A percentile compares a stretch with the other conserved stretches of the same genome.
Conservation (phyloP, 2,113 vertebrate species). For the Pseudonaja textilis region DNA sequence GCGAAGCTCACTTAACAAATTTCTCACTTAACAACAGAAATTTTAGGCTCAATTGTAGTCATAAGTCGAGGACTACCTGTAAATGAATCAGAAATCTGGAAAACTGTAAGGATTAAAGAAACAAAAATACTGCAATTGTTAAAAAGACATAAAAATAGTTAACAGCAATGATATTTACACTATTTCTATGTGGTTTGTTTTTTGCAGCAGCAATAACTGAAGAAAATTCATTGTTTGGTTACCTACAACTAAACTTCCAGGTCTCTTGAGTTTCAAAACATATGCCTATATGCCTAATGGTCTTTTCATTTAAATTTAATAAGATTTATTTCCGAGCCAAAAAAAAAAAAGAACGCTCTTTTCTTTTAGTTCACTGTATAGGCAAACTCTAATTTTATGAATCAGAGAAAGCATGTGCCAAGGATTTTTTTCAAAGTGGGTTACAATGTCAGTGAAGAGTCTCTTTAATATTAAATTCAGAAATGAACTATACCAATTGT, state of each 20-base stretch:
- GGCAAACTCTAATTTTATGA: not conserved
- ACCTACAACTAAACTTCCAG: not conserved
- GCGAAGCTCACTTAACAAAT: too few species aligned
- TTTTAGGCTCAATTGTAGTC: too few species aligned
- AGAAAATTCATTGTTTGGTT: not conserved
- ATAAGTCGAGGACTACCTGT: too few species aligned
- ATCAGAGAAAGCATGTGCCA: too few species aligned
- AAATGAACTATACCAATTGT: not conserved
- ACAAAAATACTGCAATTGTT: not conserved
- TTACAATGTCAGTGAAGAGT: not conserved
- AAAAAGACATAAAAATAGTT: not conserved
- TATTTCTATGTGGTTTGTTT: not conserved
- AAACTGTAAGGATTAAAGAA: not conserved
- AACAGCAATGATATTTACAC: not conserved
- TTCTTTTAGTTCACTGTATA: not conserved
- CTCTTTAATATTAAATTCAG: not conserved
- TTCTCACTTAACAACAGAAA: too few species aligned
- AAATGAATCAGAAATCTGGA: not conserved
- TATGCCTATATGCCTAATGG: not conserved
- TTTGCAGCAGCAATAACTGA: not conserved
- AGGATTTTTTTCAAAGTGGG: not conserved
- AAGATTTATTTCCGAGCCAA: not conserved
- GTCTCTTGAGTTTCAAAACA: not conserved
- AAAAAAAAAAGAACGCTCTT: not conserved
- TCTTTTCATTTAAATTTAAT: not conserved